Base-by-base conservation (phyloP, 2,113 vertebrate species). In the Amazona vittata region DNA sequence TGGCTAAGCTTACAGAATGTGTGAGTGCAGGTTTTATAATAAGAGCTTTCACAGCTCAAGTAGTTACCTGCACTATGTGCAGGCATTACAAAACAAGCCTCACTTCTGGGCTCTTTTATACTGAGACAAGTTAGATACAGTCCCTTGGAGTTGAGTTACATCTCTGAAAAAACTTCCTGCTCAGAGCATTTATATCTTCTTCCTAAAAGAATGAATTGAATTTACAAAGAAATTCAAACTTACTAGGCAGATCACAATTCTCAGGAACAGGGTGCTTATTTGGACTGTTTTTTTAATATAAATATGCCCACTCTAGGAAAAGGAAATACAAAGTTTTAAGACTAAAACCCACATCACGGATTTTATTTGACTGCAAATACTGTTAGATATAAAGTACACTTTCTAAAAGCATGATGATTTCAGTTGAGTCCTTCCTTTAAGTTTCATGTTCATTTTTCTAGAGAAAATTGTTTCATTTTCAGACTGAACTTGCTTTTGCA, bases 381-480 rank as follows among this genome's bases (percentile, higher is more conserved):
- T 74, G 26, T 89, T 78, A 59, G 44, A 92, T 87, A 75, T 26
- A 91, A 95, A 92, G 55, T 71, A 44, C 39, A 69, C 76, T 93
- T 89, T 69, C 64, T 92, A 95, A 93, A 95, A 92, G 53, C 47
- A 69, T 2, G 1, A 70, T 47, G 68, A 94, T 82, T 87, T 97
- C 83, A 75, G 31, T 93, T 67, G 64, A 76, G 93, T 73, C 71
- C 67, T 91, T 76, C 33, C 64, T 83, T 79, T 84, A 80, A 64
- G 24, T 94, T 95, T 83, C 60, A 37, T 89, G 74, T 94, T 95
- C 84, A 69, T 96, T 96, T 97, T 98, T 87, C 74, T 52, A 80
- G 85, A 86, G 92, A 95, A 97, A 93, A 93, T 86, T 59, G 82
- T 96, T 96, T 90, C 73, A 94, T 94, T 95, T 96, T 96, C 91